phyloP scores from a whole-genome alignment of 2,113 vertebrate species.

The Brachyistius frenatus region DNA sequence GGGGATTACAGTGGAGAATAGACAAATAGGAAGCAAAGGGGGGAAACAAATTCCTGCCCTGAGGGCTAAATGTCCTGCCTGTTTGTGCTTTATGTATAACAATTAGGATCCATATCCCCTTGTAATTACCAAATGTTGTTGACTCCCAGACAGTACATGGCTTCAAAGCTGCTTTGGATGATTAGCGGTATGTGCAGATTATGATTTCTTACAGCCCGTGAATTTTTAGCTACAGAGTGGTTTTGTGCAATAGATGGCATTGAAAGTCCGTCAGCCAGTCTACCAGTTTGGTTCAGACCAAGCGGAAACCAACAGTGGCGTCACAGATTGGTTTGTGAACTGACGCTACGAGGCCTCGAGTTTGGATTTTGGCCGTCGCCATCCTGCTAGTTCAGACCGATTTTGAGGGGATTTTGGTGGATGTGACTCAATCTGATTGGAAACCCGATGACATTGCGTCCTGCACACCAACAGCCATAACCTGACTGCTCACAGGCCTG shows the following conservation, averaged over 20 bases:
- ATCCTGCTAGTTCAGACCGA: too few species aligned
- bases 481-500: too few species aligned
- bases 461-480: too few species aligned
- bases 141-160: constrained; percentile 48
- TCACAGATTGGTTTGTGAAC: too few species aligned
- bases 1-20: constrained; percentile 50
- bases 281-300: not conserved
- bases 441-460: too few species aligned
- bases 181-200: constrained; percentile 32
- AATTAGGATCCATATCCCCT: constrained; percentile 57
- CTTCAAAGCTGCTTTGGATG: constrained; percentile 49
- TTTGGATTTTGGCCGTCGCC: too few species aligned
- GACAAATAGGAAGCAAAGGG: constrained; percentile 52
- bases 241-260: not conserved
- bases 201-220: not conserved
- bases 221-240: not conserved
- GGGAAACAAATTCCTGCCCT: constrained; percentile 30
- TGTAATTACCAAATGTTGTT: constrained; percentile 69
- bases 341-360: too few species aligned
- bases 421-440: too few species aligned
- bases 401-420: too few species aligned
- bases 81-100: constrained; percentile 52
- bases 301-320: too few species aligned
- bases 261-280: too few species aligned
- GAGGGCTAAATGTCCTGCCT: constrained; percentile 48